Evolutionary conservation across 2,797 vertebrate species (phyloP).

Genomic region (Hemibagrus guttatus): DNA sequence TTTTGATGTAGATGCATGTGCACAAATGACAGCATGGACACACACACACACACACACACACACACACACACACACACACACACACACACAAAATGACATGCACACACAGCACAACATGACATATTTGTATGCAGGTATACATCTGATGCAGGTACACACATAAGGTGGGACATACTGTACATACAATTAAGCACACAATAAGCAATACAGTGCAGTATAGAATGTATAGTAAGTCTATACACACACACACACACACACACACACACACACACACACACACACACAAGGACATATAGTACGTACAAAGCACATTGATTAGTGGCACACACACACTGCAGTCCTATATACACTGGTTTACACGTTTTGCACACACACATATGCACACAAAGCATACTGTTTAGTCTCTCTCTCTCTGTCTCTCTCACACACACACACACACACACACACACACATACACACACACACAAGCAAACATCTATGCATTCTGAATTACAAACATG

Average conservation of each 20-base stretch:
- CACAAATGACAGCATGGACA: conserved; percentile 16
- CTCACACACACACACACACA: not conserved
- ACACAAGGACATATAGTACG: not conserved
- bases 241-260: conserved; percentile 14
- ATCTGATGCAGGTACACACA: not conserved
- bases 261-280: conserved; percentile 15
- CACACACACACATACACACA: not conserved
- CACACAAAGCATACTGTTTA: not conserved
- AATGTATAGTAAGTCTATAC: not conserved
- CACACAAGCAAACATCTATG: not conserved
- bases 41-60: conserved; percentile 3
- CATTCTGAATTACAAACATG: not conserved
- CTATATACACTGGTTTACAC: not conserved
- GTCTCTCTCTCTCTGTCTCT: no score
- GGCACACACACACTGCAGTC: not conserved
- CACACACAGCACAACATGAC: not conserved
- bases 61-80: conserved; percentile 3
- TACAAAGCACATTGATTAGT: not conserved
- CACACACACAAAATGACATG: not conserved
- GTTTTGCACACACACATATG: not conserved
- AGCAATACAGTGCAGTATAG: not conserved
- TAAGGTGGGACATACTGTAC: not conserved
- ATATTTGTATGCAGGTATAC: not conserved
- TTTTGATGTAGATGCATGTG: conserved; percentile 23
- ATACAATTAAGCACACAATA: not conserved